Evolutionary conservation across 2,797 vertebrate species (phyloP), one percentile per base, ranked within the genome.

Genomic region (Acanthis flammea): DNA sequence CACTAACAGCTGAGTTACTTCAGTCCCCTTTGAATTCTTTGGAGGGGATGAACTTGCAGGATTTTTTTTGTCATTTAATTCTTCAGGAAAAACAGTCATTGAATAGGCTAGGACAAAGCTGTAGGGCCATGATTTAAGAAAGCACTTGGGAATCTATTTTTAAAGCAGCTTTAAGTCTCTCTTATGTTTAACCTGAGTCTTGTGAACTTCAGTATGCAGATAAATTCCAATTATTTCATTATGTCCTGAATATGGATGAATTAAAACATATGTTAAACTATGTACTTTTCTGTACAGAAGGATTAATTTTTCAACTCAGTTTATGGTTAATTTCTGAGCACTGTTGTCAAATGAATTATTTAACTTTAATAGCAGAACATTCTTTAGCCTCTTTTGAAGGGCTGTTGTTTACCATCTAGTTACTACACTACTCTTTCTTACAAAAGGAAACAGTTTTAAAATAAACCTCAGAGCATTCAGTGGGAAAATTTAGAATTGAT

Each of bases 231-330:
- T 86, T 57, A 19, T 88, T 95, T 84, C 30, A 35, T 50, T 41
- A 55, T 60, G 41, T 73, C 62, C 67, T 81, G 55, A 86, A 81
- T 81, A 79, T 30, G 19, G 51, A 53, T 94, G 39, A 51, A 84
- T 72, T 92, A 84, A 95, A 94, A 83, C 79, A 81, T 48, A 79
- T 23, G 60, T 86, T 90, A 35, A 93, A 41, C 33, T 61, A 33
- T 55, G 51, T 86, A 39, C n/a, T 94, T 91, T 84, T 76, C 35
- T 79, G n/a, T 84, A 51, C 12, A 92, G 31, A 80, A 79, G 35
- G 77, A 94, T 74, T 95, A 82, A 41, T 93, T 96, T 97, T 96
- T 96, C 70, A 83, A 70, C 50, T 96, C 74, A 91, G 12, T 28
- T 67, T 92, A 50, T 63, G 68, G 73, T 75, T 91, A 88, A 82